A percentile compares a stretch with the other conserved stretches of the same genome.
Evolutionary conservation across 2,888 invertebrate species (phyloP).

Genomic region (Hypercompe scribonia): DNA sequence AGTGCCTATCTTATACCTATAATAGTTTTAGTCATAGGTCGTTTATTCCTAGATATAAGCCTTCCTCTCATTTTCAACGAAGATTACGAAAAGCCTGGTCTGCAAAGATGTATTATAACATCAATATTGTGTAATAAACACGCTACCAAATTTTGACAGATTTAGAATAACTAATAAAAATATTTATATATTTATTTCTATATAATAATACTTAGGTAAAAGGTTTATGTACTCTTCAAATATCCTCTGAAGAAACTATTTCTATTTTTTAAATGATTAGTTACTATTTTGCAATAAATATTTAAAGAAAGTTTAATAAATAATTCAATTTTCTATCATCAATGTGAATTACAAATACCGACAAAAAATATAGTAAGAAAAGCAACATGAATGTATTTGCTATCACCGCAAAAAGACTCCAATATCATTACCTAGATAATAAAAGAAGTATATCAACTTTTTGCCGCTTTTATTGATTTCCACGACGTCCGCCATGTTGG

Average conservation of each 20-base stretch:
- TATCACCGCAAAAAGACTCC: slow-evolving; percentile 16
- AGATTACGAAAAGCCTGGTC: too few relatives aligned
- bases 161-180: not conserved
- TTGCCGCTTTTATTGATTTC: slow-evolving; percentile 46
- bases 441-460: slow-evolving; percentile 21
- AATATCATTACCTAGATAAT: slow-evolving; percentile 31
- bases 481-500: slow-evolving; percentile 36
- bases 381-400: slow-evolving; percentile 1
- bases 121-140: not conserved
- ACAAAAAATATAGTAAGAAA: slow-evolving; percentile 1
- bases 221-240: not conserved
- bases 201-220: too few relatives aligned
- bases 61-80: too few relatives aligned
- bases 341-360: not conserved
- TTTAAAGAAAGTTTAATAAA: not conserved
- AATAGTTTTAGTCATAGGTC: not conserved
- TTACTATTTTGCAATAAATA: not conserved
- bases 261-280: too few relatives aligned
- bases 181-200: too few relatives aligned
- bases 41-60: not conserved
- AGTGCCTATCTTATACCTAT: not conserved
- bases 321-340: not conserved
- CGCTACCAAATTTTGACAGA: not conserved
- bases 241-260: too few relatives aligned
- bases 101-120: not conserved